phyloP scores from a whole-genome alignment of 2,797 vertebrate species.

The Lophura swinhoii region DNA sequence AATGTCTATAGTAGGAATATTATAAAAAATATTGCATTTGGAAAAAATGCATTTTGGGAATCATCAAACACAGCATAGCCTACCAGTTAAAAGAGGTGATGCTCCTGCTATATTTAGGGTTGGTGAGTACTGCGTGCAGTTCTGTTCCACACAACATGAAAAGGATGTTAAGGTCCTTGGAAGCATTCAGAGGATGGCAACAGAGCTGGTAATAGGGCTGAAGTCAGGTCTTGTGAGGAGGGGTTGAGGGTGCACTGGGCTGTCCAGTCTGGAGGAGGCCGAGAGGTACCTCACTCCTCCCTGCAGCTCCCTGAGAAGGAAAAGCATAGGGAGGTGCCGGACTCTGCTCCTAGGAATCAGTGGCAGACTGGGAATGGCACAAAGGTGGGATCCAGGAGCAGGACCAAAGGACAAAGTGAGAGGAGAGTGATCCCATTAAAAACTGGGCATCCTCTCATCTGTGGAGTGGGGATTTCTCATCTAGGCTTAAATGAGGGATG shows the following conservation, averaged over 20 bases:
- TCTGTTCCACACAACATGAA: too few species aligned
- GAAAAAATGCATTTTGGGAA: neutral
- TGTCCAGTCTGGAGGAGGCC: too few species aligned
- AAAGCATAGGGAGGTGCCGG: neutral
- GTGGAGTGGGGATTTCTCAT: neutral
- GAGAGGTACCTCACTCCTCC: neutral
- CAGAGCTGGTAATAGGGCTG: too few species aligned
- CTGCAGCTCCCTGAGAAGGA: neutral
- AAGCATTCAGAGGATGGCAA: too few species aligned
- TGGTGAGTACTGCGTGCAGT: too few species aligned
- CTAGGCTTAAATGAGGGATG: rapidly evolving
- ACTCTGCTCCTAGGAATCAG: neutral
- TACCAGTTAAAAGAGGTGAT: neutral
- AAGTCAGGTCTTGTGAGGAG: too few species aligned
- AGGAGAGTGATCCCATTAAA: neutral
- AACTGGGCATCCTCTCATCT: neutral
- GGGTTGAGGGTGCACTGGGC: too few species aligned
- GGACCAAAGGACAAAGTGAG: neutral
- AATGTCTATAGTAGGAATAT: neutral
- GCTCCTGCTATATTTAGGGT: too few species aligned
- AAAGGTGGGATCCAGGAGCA: neutral
- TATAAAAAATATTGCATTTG: neutral
- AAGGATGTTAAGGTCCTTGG: too few species aligned
- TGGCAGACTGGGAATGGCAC: neutral
- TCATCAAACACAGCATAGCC: neutral